Conservation (phyloP, 1,140 invertebrate species). For the Lethrus apterus region DNA sequence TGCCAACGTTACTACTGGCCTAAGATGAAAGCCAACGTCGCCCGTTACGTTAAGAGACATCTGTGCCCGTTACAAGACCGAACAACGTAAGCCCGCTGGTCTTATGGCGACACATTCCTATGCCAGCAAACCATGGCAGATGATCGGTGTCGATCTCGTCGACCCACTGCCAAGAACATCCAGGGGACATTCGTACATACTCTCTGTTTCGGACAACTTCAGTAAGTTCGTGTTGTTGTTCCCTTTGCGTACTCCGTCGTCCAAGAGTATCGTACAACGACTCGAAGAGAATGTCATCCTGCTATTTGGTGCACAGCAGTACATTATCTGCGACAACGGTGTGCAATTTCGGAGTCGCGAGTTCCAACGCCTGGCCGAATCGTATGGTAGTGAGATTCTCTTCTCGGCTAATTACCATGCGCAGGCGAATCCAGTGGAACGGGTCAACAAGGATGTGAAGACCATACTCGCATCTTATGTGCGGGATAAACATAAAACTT, state of each 20-base stretch:
- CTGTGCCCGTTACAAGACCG: not conserved
- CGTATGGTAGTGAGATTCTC: not conserved
- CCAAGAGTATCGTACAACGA: not conserved
- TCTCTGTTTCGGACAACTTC: conserved; percentile 14
- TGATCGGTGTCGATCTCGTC: not conserved
- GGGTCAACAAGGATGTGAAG: conserved; percentile 27
- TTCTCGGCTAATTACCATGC: conserved; percentile 14
- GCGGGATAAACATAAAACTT: conserved; percentile 25
- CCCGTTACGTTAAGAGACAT: not conserved
- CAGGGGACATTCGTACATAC: conserved; percentile 14
- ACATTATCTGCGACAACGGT: conserved; percentile 8
- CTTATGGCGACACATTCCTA: not conserved
- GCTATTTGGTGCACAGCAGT: conserved; percentile 21
- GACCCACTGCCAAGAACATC: not conserved
- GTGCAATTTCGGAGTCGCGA: conserved; percentile 3
- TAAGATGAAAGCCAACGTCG: not conserved
- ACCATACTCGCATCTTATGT: conserved; percentile 26
- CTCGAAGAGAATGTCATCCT: conserved; percentile 18
- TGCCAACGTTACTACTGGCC: conserved; percentile 1
- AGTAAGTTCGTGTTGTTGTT: conserved; percentile 15
- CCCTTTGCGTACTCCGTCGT: conserved; percentile 13
- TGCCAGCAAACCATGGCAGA: not conserved
- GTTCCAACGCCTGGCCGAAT: not conserved
- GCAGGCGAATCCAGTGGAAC: conserved; percentile 11
- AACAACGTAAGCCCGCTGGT: not conserved